These are phyloP conservation scores for Pyralis farinalis DNA, from an alignment of 2,888 invertebrate species.

Conservation along the genomic window DNA sequence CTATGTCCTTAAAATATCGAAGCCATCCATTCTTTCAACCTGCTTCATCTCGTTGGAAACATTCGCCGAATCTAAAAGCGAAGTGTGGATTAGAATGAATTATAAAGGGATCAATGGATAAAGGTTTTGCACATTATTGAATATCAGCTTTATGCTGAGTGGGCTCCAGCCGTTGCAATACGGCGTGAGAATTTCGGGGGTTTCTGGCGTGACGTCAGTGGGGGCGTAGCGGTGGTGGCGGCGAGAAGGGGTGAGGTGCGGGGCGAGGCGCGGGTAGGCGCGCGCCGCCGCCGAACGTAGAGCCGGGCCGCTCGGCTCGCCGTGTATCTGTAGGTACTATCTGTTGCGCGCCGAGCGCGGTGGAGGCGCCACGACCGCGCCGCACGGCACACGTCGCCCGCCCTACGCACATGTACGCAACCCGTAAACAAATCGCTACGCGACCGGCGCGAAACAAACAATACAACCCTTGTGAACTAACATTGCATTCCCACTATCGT, in stretches of 20 bases:
- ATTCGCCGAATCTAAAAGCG: conserved; percentile 5
- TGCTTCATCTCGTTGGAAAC: neutral
- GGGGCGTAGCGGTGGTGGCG: conserved; percentile 29
- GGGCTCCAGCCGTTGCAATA: conserved; percentile 48
- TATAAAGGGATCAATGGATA: conserved; percentile 12
- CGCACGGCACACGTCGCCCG: conserved; percentile 27
- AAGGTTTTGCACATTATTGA: conserved; percentile 20
- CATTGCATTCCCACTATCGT: conserved; percentile 16
- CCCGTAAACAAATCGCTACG: conserved; percentile 62
- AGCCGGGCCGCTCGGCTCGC: conserved; percentile 32
- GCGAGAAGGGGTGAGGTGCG: conserved; percentile 30
- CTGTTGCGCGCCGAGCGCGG: conserved; percentile 73
- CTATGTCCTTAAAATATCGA: no score
- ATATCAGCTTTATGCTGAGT: conserved; percentile 22
- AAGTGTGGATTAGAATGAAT: conserved; percentile 11
- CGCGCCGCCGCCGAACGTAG: conserved; percentile 41
- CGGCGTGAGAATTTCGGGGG: conserved; percentile 59
- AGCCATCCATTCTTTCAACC: neutral
- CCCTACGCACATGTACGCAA: conserved; percentile 40
- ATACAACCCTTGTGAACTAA: conserved; percentile 25
- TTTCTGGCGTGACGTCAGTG: conserved; percentile 70
- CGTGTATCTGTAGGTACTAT: conserved; percentile 51
- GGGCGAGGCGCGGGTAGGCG: conserved; percentile 38
- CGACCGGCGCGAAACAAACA: conserved; percentile 30
- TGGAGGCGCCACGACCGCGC: conserved; percentile 45